phyloP scores from a whole-genome alignment of 2,797 vertebrate species.

The Pseudochirops cupreus region DNA sequence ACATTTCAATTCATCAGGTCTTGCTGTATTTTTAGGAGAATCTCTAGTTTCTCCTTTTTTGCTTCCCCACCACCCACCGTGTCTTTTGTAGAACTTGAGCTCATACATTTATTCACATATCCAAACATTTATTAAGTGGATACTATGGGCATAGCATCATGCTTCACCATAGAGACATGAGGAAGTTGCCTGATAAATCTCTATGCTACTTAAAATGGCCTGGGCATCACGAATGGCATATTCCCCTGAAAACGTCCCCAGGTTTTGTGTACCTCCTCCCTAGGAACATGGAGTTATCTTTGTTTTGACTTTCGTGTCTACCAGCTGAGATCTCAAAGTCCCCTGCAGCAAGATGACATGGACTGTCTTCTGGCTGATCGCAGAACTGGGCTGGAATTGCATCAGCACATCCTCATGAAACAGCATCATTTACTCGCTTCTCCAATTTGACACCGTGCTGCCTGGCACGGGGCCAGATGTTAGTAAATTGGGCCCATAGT shows the following conservation, averaged over 20 bases:
- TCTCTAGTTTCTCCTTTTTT: neutral
- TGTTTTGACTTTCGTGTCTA: neutral
- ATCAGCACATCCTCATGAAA: constrained; percentile 67
- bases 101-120: neutral
- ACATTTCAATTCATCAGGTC: neutral
- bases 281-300: neutral
- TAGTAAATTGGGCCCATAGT: constrained; percentile 72
- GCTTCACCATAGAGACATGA: neutral
- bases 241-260: neutral
- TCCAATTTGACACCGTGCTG: constrained; percentile 48
- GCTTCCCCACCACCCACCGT: neutral
- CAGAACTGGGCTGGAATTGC: constrained; percentile 61
- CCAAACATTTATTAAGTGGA: neutral
- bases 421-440: constrained; percentile 69
- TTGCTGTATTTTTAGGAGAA: neutral
- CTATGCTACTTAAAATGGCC: neutral
- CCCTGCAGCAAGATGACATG: constrained; percentile 51
- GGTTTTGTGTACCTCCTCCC: too few species aligned
- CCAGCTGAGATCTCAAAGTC: constrained; percentile 47
- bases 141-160: neutral
- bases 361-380: constrained; percentile 35
- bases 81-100: neutral
- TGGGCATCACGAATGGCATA: fast-evolving
- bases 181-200: neutral
- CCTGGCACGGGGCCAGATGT: constrained; percentile 75